Evolutionary conservation across 2,113 vertebrate genomes (phyloP).

Genomic region (Noturus placidus): DNA sequence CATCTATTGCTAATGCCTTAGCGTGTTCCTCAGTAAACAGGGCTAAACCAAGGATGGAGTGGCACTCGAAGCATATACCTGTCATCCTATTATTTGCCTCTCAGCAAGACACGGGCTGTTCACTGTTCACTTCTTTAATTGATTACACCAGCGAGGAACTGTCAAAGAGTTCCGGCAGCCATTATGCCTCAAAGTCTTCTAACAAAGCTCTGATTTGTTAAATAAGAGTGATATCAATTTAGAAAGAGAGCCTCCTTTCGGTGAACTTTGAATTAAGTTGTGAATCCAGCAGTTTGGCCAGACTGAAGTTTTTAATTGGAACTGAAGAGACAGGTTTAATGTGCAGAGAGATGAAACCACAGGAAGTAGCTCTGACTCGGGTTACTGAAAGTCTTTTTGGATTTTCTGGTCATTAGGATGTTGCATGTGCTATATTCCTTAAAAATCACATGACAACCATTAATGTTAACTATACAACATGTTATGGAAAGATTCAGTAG

Average conservation of each 20-base stretch:
- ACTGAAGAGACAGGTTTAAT: constrained; percentile 5
- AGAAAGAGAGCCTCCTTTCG: constrained; percentile 41
- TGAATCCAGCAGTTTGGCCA: constrained; percentile 11
- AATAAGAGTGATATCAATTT: constrained; percentile 71
- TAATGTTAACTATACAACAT: neutral
- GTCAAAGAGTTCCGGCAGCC: constrained; percentile 65
- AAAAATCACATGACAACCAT: neutral
- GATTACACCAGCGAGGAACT: constrained; percentile 64
- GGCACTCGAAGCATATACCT: constrained; percentile 65
- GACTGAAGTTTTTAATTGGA: constrained; percentile 15
- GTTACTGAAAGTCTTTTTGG: neutral
- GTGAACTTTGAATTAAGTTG: constrained; percentile 43
- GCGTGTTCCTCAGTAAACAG: constrained; percentile 43
- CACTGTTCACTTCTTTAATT: constrained; percentile 64
- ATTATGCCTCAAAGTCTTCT: constrained; percentile 66
- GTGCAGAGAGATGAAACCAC: neutral
- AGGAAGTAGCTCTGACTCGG: neutral
- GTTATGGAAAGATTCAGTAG: neutral
- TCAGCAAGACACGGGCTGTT: constrained; percentile 59
- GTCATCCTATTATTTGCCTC: constrained; percentile 72
- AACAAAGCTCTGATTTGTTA: constrained; percentile 66
- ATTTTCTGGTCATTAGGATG: neutral
- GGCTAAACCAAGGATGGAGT: constrained; percentile 50
- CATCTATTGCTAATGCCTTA: constrained; percentile 61
- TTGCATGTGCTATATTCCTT: neutral